Base-by-base conservation (phyloP, 2,888 invertebrate genomes). In the Nebria brevicollis region DNA sequence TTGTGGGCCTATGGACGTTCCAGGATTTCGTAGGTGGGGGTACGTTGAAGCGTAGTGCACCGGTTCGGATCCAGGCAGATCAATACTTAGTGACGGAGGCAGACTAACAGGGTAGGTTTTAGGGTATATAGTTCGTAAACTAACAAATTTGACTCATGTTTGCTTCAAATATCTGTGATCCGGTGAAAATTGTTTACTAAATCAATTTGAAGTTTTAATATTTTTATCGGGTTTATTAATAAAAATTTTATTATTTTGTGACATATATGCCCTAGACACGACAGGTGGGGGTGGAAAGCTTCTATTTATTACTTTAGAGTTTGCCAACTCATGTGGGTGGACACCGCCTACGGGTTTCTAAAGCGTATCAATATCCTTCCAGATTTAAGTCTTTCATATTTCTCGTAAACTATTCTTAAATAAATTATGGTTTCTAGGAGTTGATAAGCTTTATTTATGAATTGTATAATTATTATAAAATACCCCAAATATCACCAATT, bases 31-130 rank as follows among this genome's bases (percentile, higher is more conserved):
- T 3, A 8, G 7, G 54, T 54, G 54, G 7, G 54, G 54, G 54
- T 54, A 54, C 0, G 11, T 54, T 54, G 8, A 54, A 54, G 54
- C 6, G 54, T 54, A 54, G 54, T 54, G 7, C 54, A 54, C 54
- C 13, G 54, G 8, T 8, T 8, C 54, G 13, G 54, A 54, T 54
- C 8, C 54, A 54, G 54, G 54, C 54, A 54, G 54, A 54, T 54
- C 54, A 54, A 54, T 54, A 54, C 54, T 54, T 54, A 54, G 54
- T 54, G 54, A 54, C 54, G 54, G 54, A 54, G 54, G 54, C 54
- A 54, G 54, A 54, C 54, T 11, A 11, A 13, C 54, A 54, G 54
- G 54, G 13, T 54, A 7, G 54, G 54, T 11, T 11, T 54, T 13
- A 54, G 54, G 54, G 8, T 54, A 7, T 54, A 54, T 54, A 8